Percentiles rank a stretch among this genome's conserved stretches.
Evolutionary conservation across 2,797 vertebrate species (phyloP).

Genomic region (Nannoperca australis): DNA sequence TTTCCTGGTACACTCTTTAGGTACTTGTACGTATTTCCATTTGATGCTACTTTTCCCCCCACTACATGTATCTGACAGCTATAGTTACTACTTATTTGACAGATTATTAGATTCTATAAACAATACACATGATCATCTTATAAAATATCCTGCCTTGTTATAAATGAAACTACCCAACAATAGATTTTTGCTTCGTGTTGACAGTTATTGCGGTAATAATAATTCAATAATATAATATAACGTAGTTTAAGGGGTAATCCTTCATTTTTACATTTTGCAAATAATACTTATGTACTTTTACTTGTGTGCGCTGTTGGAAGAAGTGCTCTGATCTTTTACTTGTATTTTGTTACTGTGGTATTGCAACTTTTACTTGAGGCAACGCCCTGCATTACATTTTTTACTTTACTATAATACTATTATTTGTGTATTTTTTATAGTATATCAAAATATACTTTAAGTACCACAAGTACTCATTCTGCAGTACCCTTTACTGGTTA

Average conservation of each 20-base stretch:
- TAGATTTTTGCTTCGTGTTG: background rate
- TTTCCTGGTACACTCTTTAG: background rate
- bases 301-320: background rate
- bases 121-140: background rate
- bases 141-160: background rate
- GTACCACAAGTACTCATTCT: background rate
- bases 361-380: background rate
- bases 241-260: background rate
- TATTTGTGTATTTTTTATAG: too few species aligned
- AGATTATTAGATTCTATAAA: background rate
- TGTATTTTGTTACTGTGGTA: too few species aligned
- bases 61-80: background rate
- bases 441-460: background rate
- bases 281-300: background rate
- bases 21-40: background rate
- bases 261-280: background rate
- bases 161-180: background rate
- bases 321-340: background rate
- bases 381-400: background rate
- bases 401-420: background rate
- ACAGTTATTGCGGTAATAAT: background rate
- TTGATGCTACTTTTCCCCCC: background rate
- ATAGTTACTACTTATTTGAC: background rate
- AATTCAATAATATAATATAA: background rate
- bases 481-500: background rate